These are phyloP conservation scores for Epinephelus awoara DNA, from an alignment of 2,797 vertebrate species.

Conservation along the genomic window DNA sequence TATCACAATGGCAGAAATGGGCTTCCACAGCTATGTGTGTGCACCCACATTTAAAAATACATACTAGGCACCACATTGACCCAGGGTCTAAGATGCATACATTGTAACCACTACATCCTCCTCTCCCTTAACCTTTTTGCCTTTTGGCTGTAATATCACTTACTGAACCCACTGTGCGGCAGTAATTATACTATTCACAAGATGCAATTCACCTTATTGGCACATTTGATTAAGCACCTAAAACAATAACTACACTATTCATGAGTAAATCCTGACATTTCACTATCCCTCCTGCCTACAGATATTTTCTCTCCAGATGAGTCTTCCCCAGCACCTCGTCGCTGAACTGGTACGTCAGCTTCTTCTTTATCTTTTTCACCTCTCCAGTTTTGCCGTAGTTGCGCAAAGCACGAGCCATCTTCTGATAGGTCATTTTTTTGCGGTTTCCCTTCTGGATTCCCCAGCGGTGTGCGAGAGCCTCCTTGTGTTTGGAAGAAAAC, in stretches of 20 bases:
- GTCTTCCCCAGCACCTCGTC: constrained; percentile 95
- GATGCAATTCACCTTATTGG: constrained; percentile 34
- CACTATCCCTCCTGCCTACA: constrained; percentile 60
- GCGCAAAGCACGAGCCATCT: constrained; percentile 98
- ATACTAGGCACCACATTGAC: neutral
- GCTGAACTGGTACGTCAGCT: constrained; percentile 99
- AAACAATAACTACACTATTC: constrained; percentile 21
- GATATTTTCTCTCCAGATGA: constrained; percentile 91
- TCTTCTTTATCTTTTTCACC: constrained; percentile 99
- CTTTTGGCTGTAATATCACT: neutral
- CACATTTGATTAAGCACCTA: constrained; percentile 22
- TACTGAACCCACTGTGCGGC: constrained; percentile 18
- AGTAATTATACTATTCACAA: constrained; percentile 20
- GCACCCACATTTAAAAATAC: neutral
- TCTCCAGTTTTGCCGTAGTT: constrained; percentile 99
- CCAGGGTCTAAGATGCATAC: neutral
- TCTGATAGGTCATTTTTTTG: constrained; percentile 99
- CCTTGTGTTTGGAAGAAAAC: constrained; percentile 99
- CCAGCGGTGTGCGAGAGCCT: constrained; percentile 96
- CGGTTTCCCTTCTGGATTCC: constrained; percentile 99
- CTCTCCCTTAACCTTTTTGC: neutral
- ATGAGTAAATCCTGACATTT: constrained; percentile 10
- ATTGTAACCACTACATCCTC: neutral
- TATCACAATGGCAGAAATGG: too few relatives aligned
- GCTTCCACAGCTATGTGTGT: too few relatives aligned